A percentile compares a stretch with the other conserved stretches of the same genome.
These are phyloP conservation scores for Eupeodes luniger DNA, from an alignment of 2,888 invertebrate species.

Conservation along the genomic window DNA sequence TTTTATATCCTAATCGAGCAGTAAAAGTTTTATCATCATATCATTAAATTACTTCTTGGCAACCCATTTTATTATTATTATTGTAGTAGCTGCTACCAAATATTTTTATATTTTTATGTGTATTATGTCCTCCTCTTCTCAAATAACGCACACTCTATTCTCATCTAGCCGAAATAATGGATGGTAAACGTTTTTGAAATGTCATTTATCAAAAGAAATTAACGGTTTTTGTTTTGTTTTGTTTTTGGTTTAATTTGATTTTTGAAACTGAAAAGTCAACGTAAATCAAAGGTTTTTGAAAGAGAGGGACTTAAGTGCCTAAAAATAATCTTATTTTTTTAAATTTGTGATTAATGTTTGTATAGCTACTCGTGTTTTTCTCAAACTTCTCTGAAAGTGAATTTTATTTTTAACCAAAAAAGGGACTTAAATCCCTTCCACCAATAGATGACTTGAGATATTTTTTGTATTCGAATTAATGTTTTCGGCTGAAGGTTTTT, in stretches of 20 bases:
- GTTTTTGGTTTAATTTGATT: background rate
- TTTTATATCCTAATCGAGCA: constrained; percentile 21
- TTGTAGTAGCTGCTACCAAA: background rate
- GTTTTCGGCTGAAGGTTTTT: no score
- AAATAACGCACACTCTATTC: background rate
- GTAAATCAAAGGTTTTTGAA: background rate
- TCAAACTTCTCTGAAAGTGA: no score
- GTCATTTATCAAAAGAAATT: constrained; percentile 16
- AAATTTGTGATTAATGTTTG: background rate
- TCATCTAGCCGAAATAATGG: background rate
- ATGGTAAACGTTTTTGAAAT: constrained; percentile 23
- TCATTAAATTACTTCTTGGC: constrained; percentile 63
- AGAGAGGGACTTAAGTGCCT: background rate
- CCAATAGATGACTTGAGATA: no score
- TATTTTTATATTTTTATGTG: background rate
- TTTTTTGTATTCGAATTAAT: no score
- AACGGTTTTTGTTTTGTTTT: constrained; percentile 6
- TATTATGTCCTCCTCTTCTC: background rate
- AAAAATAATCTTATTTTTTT: background rate
- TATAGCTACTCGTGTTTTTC: no score
- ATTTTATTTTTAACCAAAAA: no score
- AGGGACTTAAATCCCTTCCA: no score
- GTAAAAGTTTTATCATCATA: constrained; percentile 62
- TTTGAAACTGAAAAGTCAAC: background rate
- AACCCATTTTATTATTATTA: constrained; percentile 41